Base-by-base conservation (phyloP, 2,113 vertebrate genomes). In the Parus major region DNA sequence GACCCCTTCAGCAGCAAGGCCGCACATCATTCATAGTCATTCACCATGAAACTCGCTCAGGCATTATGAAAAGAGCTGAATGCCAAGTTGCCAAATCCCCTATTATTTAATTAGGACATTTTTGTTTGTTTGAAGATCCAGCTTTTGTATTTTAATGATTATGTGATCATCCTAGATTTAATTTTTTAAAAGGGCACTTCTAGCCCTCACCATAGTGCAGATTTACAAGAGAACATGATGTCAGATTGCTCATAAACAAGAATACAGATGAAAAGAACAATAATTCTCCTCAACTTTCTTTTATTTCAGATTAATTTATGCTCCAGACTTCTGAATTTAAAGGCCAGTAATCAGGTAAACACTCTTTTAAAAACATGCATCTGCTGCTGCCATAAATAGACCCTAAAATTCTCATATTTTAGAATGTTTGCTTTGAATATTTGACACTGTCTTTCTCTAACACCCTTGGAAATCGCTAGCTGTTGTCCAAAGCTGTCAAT, bases 21-120 rank as follows among this genome's bases (percentile, higher is more conserved):
- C 3, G 6, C 27, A 80, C 66, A 87, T 82, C 85, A 92, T 91
- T 96, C 93, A 88, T 42, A 90, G 59, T 82, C 91, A 96, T 69
- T 91, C 93, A 93, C 78, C 93, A 93, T 90, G 90, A 95, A 96
- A 94, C 52, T 96, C 64, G 12, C 68, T 90, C 76, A 83, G 49
- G 85, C 87, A 71, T 77, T 90, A 75, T 73, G 56, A 94, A 85
- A 65, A 83, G 68, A 82, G 10, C 64, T 85, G 39, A 91, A 82
- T 39, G 72, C 79, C 86, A 86, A 72, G 76, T 78, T 96, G 52
- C 79, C 71, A 93, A 96, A 94, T 95, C 90, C 88, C n/a, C 71
- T 78, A 57, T 52, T 95, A 96, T 71, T 94, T 93, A 83, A 88
- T 84, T 55, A 73, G 55, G 72, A 70, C 80, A 89, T 91, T 95